These are phyloP conservation scores for Varanus komodoensis DNA, from an alignment of 2,113 vertebrate species.

Conservation along the genomic window DNA sequence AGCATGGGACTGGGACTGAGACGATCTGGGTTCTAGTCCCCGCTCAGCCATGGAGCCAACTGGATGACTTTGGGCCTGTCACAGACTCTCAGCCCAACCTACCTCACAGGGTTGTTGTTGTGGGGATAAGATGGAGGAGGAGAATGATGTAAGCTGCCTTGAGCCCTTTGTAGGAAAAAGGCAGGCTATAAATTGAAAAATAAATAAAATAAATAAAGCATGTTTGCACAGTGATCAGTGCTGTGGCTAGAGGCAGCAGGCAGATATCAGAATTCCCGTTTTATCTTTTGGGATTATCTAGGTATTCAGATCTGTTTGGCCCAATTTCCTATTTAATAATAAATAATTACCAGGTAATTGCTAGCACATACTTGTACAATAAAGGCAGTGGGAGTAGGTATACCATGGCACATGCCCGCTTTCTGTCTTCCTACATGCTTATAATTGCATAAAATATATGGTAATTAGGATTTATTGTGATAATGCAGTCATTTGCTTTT, in stretches of 20 bases:
- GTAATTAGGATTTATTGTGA: conserved; percentile 55
- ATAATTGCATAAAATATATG: background rate
- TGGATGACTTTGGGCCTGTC: too few species aligned
- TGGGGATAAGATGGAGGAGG: too few species aligned
- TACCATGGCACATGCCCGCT: conserved; percentile 41
- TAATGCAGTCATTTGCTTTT: conserved; percentile 41
- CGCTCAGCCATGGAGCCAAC: too few species aligned
- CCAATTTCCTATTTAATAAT: conserved; percentile 44
- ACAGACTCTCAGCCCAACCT: too few species aligned
- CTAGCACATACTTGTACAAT: conserved; percentile 51
- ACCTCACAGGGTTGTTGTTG: too few species aligned
- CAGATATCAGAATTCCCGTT: conserved; percentile 20
- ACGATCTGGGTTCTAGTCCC: too few species aligned
- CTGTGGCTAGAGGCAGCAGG: conserved; percentile 5
- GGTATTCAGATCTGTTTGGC: conserved; percentile 1
- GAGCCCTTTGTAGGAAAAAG: too few species aligned
- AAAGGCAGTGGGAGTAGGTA: conserved; percentile 23
- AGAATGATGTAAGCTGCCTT: too few species aligned
- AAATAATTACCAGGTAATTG: conserved; percentile 49
- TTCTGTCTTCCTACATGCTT: conserved; percentile 24
- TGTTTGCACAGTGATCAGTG: background rate
- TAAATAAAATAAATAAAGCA: too few species aligned
- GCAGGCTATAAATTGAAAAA: too few species aligned
- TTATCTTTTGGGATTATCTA: conserved; percentile 15
- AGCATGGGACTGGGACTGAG: too few species aligned